Base-by-base conservation (phyloP, 2,113 vertebrate genomes). In the Lathamus discolor region DNA sequence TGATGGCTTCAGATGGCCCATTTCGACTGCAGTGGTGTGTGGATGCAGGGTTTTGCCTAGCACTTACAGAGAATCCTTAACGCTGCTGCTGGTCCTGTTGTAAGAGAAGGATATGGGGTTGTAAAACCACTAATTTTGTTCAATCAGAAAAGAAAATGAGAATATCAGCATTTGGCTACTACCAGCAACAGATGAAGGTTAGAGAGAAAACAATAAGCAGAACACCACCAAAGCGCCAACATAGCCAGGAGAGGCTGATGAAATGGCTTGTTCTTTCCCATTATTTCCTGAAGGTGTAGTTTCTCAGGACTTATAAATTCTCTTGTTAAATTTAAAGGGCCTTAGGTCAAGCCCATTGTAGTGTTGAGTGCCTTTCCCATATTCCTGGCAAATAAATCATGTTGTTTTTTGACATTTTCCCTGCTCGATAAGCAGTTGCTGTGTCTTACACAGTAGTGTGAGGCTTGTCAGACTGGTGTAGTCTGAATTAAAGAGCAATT, bases 361-460 rank as follows among this genome's bases (percentile, higher is more conserved):
- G 57, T n/a, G 17, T 37, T 86, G 35, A 95, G n/a, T 49, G 22
- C n/a, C 25, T 92, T 90, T 90, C 61, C 48, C 11, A 0, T 88
- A 54, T 37, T 94, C 77, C 66, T 66, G 57, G 66, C 73, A 94
- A 93, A 93, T 85, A 96, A 95, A 93, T 91, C 73, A 35, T 62
- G 44, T 49, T 68, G 57, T 28, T 84, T 94, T 96, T 92, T 93
- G 90, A 94, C 80, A 91, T 93, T 88, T 94, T 73, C 67, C 66
- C 16, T n/a, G 55, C 54, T 88, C 1, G 1, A 66, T 92, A 90
- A 90, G 77, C 39, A 35, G 83, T 78, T 75, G 51, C 43, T 46
- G 22, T 57, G 41, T 49, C 78, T 90, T 79, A 49, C 12, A 31
- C 13, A 27, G 73, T 16, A 39, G 20, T 68, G 48, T 73, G 73